A percentile compares a stretch with the other conserved stretches of the same genome.
Conservation (phyloP, 2,797 vertebrate genomes). For the Ambastaia sidthimunki region DNA sequence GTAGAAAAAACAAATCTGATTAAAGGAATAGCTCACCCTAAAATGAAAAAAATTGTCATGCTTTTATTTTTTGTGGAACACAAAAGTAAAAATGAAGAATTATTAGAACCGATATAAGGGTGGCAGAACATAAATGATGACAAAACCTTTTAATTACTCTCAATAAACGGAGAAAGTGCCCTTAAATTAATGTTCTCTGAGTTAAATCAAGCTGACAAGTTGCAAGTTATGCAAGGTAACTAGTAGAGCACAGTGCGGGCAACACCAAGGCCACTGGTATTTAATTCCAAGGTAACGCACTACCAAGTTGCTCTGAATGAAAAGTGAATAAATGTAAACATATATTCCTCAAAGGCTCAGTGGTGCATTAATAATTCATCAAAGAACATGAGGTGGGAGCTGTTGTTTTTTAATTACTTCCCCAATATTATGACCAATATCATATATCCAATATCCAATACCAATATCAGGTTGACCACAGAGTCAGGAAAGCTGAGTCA, state of each 20-base stretch:
- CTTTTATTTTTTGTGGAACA: not conserved
- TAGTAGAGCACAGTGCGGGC: not conserved
- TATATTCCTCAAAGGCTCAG: slow-evolving; percentile 14
- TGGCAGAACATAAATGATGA: too few relatives aligned
- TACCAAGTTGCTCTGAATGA: not conserved
- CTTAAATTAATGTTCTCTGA: not conserved
- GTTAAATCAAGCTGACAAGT: not conserved
- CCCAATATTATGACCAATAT: not conserved
- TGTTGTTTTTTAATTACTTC: slow-evolving; percentile 12
- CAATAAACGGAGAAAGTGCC: not conserved
- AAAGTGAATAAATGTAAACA: not conserved
- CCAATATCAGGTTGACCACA: not conserved
- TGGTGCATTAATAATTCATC: slow-evolving; percentile 39
- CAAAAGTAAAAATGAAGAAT: too few relatives aligned
- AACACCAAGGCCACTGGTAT: not conserved
- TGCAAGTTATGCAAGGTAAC: not conserved
- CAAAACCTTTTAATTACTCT: not conserved
- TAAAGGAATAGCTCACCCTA: not conserved
- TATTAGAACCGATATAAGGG: too few relatives aligned
- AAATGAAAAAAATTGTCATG: too few relatives aligned
- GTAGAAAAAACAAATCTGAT: not conserved
- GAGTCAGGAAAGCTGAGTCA: slow-evolving; percentile 34
- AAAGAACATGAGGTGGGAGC: not conserved
- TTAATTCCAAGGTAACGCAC: not conserved
- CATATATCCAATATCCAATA: too few relatives aligned